These are phyloP conservation scores for Myzus persicae DNA, from an alignment of 1,140 invertebrate species.

Conservation along the genomic window DNA sequence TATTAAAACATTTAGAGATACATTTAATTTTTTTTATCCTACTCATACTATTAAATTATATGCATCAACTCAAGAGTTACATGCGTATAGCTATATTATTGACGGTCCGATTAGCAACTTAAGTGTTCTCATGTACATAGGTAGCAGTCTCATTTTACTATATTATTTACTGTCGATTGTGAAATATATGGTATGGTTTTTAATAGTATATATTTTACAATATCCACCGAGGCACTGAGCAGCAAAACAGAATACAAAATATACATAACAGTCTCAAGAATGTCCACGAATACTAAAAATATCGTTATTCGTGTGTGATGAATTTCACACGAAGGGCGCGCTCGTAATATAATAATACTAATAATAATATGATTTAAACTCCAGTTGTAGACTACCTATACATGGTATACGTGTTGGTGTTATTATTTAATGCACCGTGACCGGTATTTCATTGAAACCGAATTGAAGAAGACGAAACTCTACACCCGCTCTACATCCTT, in stretches of 20 bases:
- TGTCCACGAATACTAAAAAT: background rate
- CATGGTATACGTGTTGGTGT: background rate
- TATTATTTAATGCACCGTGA: background rate
- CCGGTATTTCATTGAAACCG: constrained; percentile 1
- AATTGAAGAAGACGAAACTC: background rate
- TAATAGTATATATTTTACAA: background rate
- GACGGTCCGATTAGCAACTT: background rate
- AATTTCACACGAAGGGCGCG: background rate
- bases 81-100: too few species aligned
- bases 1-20: background rate
- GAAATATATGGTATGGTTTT: background rate
- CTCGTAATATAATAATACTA: background rate
- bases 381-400: background rate
- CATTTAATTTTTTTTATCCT: background rate
- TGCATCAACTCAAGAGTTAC: background rate
- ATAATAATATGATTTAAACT: background rate
- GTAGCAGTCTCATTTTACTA: too few species aligned
- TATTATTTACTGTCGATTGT: background rate
- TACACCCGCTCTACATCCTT: constrained; percentile 8
- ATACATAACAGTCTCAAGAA: background rate
- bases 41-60: background rate
- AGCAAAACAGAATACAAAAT: background rate
- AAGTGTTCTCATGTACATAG: background rate
- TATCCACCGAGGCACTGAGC: background rate
- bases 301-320: background rate